These are phyloP conservation scores for Petaurus breviceps DNA, from an alignment of 2,113 vertebrate genomes.

Conservation along the genomic window DNA sequence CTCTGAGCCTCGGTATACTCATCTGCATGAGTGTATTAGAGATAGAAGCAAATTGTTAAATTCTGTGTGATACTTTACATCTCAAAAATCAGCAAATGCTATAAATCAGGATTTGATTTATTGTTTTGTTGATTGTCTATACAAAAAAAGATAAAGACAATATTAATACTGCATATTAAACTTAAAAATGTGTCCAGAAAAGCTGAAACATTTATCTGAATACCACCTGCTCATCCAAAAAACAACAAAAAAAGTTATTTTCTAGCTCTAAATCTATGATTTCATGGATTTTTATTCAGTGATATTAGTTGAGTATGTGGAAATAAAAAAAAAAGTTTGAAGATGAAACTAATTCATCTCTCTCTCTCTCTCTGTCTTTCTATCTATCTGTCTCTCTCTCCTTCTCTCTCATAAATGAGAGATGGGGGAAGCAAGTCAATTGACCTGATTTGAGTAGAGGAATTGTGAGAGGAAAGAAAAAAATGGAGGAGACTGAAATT, in stretches of 20 bases:
- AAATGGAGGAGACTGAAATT: neutral
- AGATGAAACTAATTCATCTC: neutral
- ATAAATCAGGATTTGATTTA: neutral
- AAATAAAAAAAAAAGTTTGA: neutral
- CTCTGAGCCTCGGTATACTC: too few species aligned
- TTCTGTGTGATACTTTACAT: neutral
- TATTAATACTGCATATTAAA: neutral
- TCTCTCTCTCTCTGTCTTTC: neutral
- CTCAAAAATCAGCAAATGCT: neutral
- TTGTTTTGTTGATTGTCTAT: neutral
- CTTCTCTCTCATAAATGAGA: neutral
- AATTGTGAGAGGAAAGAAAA: conserved; percentile 4
- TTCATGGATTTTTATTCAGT: neutral
- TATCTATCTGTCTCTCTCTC: neutral
- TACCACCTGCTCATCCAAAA: neutral
- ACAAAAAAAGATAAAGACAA: neutral
- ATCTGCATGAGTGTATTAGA: neutral
- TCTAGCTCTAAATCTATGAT: neutral
- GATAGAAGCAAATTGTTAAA: neutral
- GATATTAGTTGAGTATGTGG: neutral
- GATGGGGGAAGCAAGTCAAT: neutral
- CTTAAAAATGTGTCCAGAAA: neutral
- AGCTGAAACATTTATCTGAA: neutral
- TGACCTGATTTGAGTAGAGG: neutral
- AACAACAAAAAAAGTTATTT: neutral